Base-by-base conservation (phyloP, 2,888 invertebrate species). In the Brenthis daphne region DNA sequence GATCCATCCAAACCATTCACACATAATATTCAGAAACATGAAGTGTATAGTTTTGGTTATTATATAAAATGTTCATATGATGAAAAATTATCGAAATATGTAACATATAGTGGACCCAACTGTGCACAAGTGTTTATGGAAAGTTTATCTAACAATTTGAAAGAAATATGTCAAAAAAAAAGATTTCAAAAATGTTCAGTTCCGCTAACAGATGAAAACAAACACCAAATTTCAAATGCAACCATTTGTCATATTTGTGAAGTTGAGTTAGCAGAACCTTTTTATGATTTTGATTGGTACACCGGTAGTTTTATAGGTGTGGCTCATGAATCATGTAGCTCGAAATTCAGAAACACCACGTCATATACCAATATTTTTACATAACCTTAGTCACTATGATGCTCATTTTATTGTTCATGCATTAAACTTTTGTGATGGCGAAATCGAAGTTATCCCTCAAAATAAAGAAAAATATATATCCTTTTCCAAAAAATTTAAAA, bases 21-120 rank as follows among this genome's bases (percentile, higher is more conserved):
- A n/a, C 71, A 67, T n/a, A 78, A 77, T 61, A 63, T 76, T 53
- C 71, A 77, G 48, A 72, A 72, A 74, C 76, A 78, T 70, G 73
- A 75, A 55, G 71, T 72, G 1, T 78, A 77, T 67, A 80, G 79
- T 73, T 80, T 79, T 69, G 78, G 76, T 12, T 79, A 79, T 69
- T 79, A 77, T 56, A 73, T 79, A 12, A 78, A 79, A 69, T 79
- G 77, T 73, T 75, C 76, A 58, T 79, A 73, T 70, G 74, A 79
- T 71, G 70, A 79, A 64, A 70, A 47, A 48, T 66, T 75, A n/a
- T 77, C 74, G 55, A 76, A 73, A 72, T 77, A 74, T 74, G 70
- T 50, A 68, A 74, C 75, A 47, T 79, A 78, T 57, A 75, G 64
- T 16, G 80, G 76, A 3, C n/a, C 60, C 24, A 63, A 78, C n/a